Conservation (phyloP, 2,888 invertebrate species). For the Morpho deidamia region DNA sequence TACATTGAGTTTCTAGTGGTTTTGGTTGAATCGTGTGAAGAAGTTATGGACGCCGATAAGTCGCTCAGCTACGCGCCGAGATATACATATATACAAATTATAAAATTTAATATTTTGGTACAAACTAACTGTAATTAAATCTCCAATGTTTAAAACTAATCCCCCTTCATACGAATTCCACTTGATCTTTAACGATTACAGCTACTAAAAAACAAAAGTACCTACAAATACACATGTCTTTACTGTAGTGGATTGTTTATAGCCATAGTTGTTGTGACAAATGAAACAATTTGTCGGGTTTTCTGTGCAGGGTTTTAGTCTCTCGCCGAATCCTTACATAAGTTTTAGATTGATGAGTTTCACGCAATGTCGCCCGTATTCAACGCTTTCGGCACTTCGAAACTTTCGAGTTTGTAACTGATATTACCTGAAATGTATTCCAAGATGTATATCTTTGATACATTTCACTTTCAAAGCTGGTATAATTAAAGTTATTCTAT, state of each 20-base stretch:
- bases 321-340: slow-evolving; percentile 19
- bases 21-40: too few species aligned
- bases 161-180: too few species aligned
- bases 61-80: too few species aligned
- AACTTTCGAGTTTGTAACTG: slow-evolving; percentile 44
- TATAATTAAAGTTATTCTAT: not conserved
- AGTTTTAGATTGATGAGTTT: slow-evolving; percentile 55
- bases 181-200: too few species aligned
- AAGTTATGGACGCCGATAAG: too few species aligned
- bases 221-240: not conserved
- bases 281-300: slow-evolving; percentile 20
- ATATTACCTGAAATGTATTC: slow-evolving; percentile 7
- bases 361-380: slow-evolving; percentile 36
- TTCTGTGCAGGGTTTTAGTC: slow-evolving; percentile 14
- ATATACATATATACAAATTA: too few species aligned
- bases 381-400: slow-evolving; percentile 30
- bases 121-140: too few species aligned
- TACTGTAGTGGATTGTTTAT: slow-evolving; percentile 14
- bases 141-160: too few species aligned
- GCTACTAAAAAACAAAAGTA: too few species aligned
- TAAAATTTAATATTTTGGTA: too few species aligned
- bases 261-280: slow-evolving; percentile 20
- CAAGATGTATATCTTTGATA: not conserved
- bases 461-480: not conserved
- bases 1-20: too few species aligned